Evolutionary conservation across 2,113 vertebrate genomes (phyloP), one percentile per base, ranked within the genome.

Genomic region (Mola mola): DNA sequence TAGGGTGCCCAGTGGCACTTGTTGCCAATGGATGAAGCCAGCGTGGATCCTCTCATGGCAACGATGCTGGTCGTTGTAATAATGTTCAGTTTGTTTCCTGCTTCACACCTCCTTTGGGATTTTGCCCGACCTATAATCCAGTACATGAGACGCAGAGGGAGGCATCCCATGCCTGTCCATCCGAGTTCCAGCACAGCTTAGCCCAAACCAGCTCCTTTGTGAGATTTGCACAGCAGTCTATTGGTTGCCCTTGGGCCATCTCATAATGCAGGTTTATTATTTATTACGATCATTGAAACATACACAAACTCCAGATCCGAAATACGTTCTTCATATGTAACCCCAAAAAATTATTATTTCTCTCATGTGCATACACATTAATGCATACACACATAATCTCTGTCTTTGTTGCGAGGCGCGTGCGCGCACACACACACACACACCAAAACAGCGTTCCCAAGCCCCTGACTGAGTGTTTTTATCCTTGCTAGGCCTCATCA

Each of bases 11-110:
- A 89, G 81, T 89, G 81, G 81, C 72, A 67, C 60, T 78, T 72
- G 75, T 58, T 91, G 90, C 87, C 90, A 89, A 75, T 84, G 76
- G 82, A 85, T 40, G 61, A 74, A 83, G 87, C 90, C 90, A 91
- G 87, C 91, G 50, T 79, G 79, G 84, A 84, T 81, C 84, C 83
- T 82, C 85, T 82, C 89, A 89, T 88, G 88, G 87, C 88, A 90
- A 72, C 78, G 65, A 72, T 75, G 75, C 71, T 55, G 81, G 72
- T 82, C 60, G 78, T 83, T 72, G 82, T 87, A 84, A 87, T 88
- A 90, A 91, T 91, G 91, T 92, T 80, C 31, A 76, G 87, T 89
- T 89, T 92, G 90, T 92, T 89, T 90, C 72, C 66, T 83, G 73
- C 78, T 70, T 84, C 84, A 68, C 85, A 88, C 77, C 75, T 81